Base-by-base conservation (phyloP, 2,888 invertebrate species). In the Helicoverpa assulta region DNA sequence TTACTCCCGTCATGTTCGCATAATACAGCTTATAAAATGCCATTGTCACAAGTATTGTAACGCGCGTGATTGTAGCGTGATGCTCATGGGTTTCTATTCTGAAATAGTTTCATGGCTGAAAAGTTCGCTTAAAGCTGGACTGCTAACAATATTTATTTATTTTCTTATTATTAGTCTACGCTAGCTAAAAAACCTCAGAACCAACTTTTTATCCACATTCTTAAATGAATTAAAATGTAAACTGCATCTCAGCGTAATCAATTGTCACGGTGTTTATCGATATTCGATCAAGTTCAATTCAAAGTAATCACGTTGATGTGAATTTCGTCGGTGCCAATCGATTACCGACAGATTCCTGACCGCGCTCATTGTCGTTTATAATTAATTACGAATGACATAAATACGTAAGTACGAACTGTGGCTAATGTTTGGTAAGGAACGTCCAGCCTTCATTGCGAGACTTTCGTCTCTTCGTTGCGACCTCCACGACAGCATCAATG, bases 1-100 rank as follows among this genome's bases (percentile, higher is more conserved):
- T 89, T 88, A 82, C 85, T 81, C 78, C 81, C 68, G 77, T 81
- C 84, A 85, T 82, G 81, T 76, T 62, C 64, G 68, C 67, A 80
- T 80, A 81, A 82, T 84, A 73, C 57, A 67, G 68, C 74, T 81
- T 82, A 76, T 76, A 76, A 76, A 77, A 62, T 70, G 64, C 76
- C 70, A 78, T 81, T 82, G 82, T 83, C 56, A 71, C 67, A 52
- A 37, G 56, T 63, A 74, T 81, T 76, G 76, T 75, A 37, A 57
- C 6, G 58, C 51, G 58, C 70, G 67, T 76, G 65, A 71, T 68
- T 78, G 54, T 56, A 19, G 40, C 51, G 47, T 26, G 79, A 61
- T 65, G 58, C n/a, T 64, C 57, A 56, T 26, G 29, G 40, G 29
- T 60, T 52, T 50, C 21, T 12, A 18, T 43, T 18, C n/a, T 54